Evolutionary conservation across 2,888 invertebrate species (phyloP).

Genomic region (Drosophila atripex): DNA sequence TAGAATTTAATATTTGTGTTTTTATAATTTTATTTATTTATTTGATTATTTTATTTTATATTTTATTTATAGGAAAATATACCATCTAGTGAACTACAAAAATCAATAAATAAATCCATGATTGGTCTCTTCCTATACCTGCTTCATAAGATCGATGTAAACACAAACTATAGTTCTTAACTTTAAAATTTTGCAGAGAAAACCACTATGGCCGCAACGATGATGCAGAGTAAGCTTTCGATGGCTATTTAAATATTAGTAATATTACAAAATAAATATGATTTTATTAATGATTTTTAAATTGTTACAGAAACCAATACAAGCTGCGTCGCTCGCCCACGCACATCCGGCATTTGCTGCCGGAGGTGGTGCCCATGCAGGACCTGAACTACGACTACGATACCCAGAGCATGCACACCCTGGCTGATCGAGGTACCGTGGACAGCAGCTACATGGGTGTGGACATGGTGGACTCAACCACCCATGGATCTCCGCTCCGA

Average conservation of each 20-base stretch:
- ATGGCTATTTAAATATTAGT: not conserved
- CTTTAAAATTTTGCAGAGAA: constrained; percentile 39
- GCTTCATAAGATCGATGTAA: not conserved
- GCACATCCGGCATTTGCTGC: constrained; percentile 83
- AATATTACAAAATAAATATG: not conserved
- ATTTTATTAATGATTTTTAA: not conserved
- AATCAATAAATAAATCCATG: not conserved
- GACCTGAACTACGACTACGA: constrained; percentile 82
- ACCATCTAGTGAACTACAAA: not conserved
- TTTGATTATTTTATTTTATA: not conserved
- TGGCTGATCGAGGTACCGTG: constrained; percentile 65
- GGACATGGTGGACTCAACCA: constrained; percentile 70
- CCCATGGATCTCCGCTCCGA: constrained; percentile 65
- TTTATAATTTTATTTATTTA: not conserved
- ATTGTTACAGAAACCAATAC: constrained; percentile 80
- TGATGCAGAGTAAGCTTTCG: constrained; percentile 62
- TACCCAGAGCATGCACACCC: constrained; percentile 77
- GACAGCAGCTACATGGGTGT: constrained; percentile 67
- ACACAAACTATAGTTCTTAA: not conserved
- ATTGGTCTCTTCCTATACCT: not conserved
- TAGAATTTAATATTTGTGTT: not conserved
- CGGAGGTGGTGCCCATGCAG: constrained; percentile 84
- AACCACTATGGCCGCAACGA: constrained; percentile 44
- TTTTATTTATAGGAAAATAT: constrained; percentile 1
- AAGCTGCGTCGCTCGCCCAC: constrained; percentile 83